A percentile compares a stretch with the other conserved stretches of the same genome.
phyloP scores from a whole-genome alignment of 2,113 vertebrate species.

The Canis aureus region DNA sequence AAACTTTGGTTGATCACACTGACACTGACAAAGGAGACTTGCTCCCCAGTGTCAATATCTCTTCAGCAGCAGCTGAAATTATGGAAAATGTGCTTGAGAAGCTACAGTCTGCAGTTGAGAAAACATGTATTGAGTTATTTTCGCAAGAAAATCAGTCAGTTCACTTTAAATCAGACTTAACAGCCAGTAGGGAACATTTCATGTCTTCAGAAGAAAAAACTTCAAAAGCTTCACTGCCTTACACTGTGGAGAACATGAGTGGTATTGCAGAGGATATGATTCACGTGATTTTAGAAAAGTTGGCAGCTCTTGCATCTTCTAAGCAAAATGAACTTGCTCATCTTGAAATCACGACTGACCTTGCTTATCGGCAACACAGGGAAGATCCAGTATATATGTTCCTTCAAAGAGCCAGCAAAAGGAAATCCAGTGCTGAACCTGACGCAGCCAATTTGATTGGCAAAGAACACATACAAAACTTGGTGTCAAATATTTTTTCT shows the following conservation, averaged over 20 bases:
- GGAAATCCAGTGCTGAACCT: not conserved
- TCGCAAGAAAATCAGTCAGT: slow-evolving; percentile 22
- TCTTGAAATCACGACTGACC: not conserved
- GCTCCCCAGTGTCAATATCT: not conserved
- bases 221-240: not conserved
- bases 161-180: not conserved
- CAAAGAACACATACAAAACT: slow-evolving; percentile 41
- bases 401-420: not conserved
- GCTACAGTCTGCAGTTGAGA: slow-evolving; percentile 50
- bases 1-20: not conserved
- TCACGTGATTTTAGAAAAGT: slow-evolving; percentile 19
- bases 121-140: slow-evolving; percentile 44
- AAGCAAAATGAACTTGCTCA: not conserved
- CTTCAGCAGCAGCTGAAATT: slow-evolving; percentile 36
- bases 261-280: slow-evolving; percentile 51
- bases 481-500: slow-evolving; percentile 49
- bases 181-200: not conserved
- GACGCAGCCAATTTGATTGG: not conserved
- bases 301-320: not conserved
- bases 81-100: slow-evolving; percentile 54
- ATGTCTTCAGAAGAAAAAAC: not conserved
- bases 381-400: not conserved
- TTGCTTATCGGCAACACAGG: not conserved
- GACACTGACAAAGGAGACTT: not conserved
- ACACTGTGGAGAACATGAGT: not conserved